These are phyloP conservation scores for Climacteris rufus DNA, from an alignment of 2,113 vertebrate genomes.

Conservation along the genomic window DNA sequence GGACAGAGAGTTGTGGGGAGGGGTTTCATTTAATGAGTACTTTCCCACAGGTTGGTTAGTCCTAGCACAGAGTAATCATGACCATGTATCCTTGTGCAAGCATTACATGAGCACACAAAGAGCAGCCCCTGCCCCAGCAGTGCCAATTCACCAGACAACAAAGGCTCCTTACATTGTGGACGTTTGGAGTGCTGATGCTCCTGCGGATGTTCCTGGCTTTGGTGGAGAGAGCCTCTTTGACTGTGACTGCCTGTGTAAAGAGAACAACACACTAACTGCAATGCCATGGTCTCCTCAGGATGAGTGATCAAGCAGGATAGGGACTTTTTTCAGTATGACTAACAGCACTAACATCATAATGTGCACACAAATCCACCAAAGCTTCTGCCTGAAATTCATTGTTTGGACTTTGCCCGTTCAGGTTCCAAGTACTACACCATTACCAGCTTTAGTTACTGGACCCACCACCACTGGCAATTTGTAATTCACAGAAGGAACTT, in stretches of 20 bases:
- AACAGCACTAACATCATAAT: background rate
- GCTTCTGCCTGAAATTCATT: background rate
- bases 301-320: background rate
- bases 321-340: too few relatives aligned
- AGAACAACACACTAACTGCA: background rate
- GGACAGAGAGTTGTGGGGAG: background rate
- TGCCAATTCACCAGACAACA: background rate
- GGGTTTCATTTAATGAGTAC: background rate
- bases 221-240: constrained; percentile 88
- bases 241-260: constrained; percentile 83
- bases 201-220: constrained; percentile 90
- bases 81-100: rapidly evolving
- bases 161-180: constrained; percentile 82
- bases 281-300: background rate
- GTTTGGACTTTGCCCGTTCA: background rate
- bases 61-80: background rate
- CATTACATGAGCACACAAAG: background rate
- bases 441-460: background rate
- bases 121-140: background rate
- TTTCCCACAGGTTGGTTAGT: background rate
- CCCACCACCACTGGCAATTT: background rate
- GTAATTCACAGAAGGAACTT: background rate
- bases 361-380: background rate
- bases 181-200: constrained; percentile 92
- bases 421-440: background rate